Base-by-base conservation (phyloP, 2,797 vertebrate genomes). In the Tragopan temminckii region DNA sequence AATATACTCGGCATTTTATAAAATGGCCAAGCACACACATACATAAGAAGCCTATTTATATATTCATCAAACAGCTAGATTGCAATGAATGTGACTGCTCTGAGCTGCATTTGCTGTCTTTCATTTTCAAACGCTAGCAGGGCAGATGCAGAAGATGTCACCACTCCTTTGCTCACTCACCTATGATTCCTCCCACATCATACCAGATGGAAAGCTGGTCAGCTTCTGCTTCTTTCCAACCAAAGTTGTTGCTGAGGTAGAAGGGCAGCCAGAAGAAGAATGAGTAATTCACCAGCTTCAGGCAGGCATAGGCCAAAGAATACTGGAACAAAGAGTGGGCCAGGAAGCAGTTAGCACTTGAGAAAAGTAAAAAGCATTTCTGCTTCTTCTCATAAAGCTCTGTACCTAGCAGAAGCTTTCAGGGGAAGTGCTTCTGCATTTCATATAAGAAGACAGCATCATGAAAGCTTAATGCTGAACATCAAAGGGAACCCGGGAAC, bases 201-300 rank as follows among this genome's bases (percentile, higher is more conserved):
- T 99, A 99, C 99, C 99, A 99, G 90, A 99, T 98, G 0, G 99
- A 99, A 72, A 99, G 97, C 52, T 98, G 98, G 97, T 99, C 99
- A 4, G 99, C 98, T 95, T 99, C 98, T 0, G 98, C 98, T 96
- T 99, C 99, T 96, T 99, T 99, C 99, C 99, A 99, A 74, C 97
- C 89, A 25, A 98, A 99, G 97, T 99, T 99, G 96, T 96, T 99
- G 96, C 98, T 99, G 98, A 99, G 98, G 97, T 99, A 99, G 97
- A 99, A 99, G 5, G 99, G 99, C 78, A 99, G 97, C 99, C 99
- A 99, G 98, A 99, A 99, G 98, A 99, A 99, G 97, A 99, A 99
- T 16, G 99, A 99, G 96, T 99, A 99, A 97, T 99, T 99, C 85
- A 99, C 99, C 94, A 99, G 95, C 91, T 99, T 99, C 98, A 99